Evolutionary conservation across 2,888 invertebrate genomes (phyloP).

Genomic region (Gari tellinella): DNA sequence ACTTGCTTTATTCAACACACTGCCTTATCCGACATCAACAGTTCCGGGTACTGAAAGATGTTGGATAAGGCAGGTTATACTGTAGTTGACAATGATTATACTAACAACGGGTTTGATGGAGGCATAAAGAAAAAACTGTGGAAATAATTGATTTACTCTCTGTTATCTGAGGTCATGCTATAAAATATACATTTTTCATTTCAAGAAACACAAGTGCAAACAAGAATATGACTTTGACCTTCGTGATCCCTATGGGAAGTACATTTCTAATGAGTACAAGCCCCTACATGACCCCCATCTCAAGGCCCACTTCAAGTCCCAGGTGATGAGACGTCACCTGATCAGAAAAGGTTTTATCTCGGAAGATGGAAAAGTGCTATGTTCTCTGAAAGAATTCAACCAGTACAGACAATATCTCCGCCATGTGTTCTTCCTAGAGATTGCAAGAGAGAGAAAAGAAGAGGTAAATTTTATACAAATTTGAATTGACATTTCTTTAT

Average conservation of each 20-base stretch:
- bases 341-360: slow-evolving; percentile 86
- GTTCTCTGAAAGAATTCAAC: slow-evolving; percentile 88
- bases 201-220: slow-evolving; percentile 66
- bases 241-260: slow-evolving; percentile 72
- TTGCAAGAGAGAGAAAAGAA: slow-evolving; percentile 62
- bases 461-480: slow-evolving; percentile 29
- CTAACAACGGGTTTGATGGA: no score
- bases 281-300: slow-evolving; percentile 80
- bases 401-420: slow-evolving; percentile 87
- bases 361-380: slow-evolving; percentile 87
- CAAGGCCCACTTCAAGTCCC: slow-evolving; percentile 64
- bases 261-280: slow-evolving; percentile 73
- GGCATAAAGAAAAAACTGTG: no score
- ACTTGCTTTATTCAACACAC: no score
- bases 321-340: slow-evolving; percentile 65
- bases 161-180: no score
- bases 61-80: no score
- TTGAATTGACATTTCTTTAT: no score
- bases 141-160: no score
- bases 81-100: no score
- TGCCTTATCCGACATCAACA: no score
- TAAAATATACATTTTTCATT: slow-evolving; percentile 3
- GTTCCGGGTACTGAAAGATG: no score
- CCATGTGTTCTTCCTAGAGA: slow-evolving; percentile 67
- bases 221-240: slow-evolving; percentile 76